Evolutionary conservation across 2,888 invertebrate genomes (phyloP).

Genomic region (Tetramorium bicarinatum): DNA sequence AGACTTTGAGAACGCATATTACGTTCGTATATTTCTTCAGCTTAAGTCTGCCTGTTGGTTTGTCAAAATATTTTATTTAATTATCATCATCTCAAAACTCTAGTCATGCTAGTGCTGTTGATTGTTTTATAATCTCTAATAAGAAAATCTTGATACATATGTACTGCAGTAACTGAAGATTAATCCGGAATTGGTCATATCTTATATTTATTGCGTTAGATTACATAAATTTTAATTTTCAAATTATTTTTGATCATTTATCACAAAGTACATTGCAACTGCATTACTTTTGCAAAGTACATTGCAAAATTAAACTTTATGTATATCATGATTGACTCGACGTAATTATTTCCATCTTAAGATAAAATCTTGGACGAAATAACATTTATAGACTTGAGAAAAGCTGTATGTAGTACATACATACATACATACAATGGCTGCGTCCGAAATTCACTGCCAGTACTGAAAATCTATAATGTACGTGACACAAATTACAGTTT

Average conservation of each 20-base stretch:
- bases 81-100: slow-evolving; percentile 13
- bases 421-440: no score
- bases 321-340: not conserved
- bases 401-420: not conserved
- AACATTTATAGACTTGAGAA: not conserved
- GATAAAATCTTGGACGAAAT: not conserved
- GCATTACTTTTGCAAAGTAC: no score
- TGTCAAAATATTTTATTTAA: slow-evolving; percentile 4
- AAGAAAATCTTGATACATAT: slow-evolving; percentile 1
- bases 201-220: not conserved
- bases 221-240: not conserved
- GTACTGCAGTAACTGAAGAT: not conserved
- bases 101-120: slow-evolving; percentile 28
- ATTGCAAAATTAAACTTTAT: not conserved
- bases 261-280: not conserved
- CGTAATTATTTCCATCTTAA: not conserved
- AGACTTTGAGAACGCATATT: not conserved
- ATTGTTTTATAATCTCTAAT: slow-evolving; percentile 12
- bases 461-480: no score
- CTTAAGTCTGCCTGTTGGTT: not conserved
- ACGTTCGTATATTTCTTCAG: not conserved
- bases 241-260: not conserved
- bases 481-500: no score
- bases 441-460: no score
- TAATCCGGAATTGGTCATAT: not conserved